phyloP scores from a whole-genome alignment of 2,888 invertebrate species.

The Sceliomorpha sp. region DNA sequence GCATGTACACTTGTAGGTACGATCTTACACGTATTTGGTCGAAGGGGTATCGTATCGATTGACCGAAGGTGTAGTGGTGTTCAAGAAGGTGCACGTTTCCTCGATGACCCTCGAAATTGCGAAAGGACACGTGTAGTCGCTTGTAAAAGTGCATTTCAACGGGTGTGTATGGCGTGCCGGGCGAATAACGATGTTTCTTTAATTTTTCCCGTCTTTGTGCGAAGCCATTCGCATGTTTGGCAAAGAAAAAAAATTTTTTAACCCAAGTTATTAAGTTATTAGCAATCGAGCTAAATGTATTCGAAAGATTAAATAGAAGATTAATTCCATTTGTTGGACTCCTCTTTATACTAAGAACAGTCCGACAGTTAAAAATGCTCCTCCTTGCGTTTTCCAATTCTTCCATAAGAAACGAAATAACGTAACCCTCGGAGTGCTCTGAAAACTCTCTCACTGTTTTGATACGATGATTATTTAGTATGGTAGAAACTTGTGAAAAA shows the following conservation, averaged over 20 bases:
- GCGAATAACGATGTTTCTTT: conserved; percentile 13
- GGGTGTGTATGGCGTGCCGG: conserved; percentile 17
- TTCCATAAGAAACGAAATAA: no score
- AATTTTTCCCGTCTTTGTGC: conserved; percentile 2
- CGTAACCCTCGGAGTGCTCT: no score
- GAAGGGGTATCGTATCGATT: conserved; percentile 41
- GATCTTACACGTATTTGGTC: conserved; percentile 27
- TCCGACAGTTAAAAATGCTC: no score
- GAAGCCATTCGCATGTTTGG: no score
- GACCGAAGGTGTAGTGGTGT: conserved; percentile 27
- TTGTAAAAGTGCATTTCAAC: conserved; percentile 4
- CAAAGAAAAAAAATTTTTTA: no score
- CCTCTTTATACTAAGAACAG: no score
- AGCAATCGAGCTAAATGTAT: no score
- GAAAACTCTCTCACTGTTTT: no score
- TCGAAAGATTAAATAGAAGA: no score
- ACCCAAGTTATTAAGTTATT: no score
- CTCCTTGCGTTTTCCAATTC: no score
- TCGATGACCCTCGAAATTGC: conserved; percentile 48
- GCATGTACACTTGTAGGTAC: conserved; percentile 37
- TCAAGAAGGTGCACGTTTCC: conserved; percentile 12
- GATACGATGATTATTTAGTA: conserved; percentile 2
- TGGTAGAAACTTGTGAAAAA: not conserved
- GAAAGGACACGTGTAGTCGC: conserved; percentile 26
- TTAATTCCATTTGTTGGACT: no score